Evolutionary conservation across 1,140 invertebrate species (phyloP), one percentile per base, ranked within the genome.

Genomic region (Ectropis grisescens): DNA sequence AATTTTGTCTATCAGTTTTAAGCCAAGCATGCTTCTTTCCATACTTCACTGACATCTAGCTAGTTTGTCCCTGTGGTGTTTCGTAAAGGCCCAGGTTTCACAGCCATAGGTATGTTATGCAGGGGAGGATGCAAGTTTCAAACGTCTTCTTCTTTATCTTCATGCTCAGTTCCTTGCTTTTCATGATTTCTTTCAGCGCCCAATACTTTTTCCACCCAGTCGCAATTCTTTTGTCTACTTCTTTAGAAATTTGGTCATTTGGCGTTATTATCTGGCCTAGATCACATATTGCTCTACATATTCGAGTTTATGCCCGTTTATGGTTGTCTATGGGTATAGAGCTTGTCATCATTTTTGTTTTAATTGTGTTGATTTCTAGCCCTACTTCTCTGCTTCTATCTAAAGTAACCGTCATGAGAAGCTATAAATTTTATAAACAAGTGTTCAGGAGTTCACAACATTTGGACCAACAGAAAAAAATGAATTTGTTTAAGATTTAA

Each of bases 191-290:
- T 13, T 38, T 45, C 0, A 45, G 24, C 7, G 22, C 12, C 35
- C 35, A 38, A 13, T 34, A 43, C 16, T 25, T 38, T 23, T 28
- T 39, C 36, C 31, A 35, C 3, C 32, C 36, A 2, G 7, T 9
- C 2, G 27, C 24, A 10, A 45, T 33, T 33, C 42, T 30, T 30
- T 19, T 45, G 12, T 36, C 29, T 2, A 35, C 29, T 30, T 41
- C 38, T 9, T 41, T 41, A n/a, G n/a, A n/a, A n/a, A n/a, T n/a
- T n/a, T n/a, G 2, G 28, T 11, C 15, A 34, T 42, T 2, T 10
- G 33, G 29, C n/a, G n/a, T n/a, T 22, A 49, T 44, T 2, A 41
- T 44, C 22, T 45, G 34, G 15, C 41, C 37, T 4, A 41, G 10
- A 7, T 50, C 4, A 31, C 13, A 36, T 43, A 43, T 14, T 48